Evolutionary conservation across 2,797 vertebrate genomes (phyloP).

Genomic region (Cossypha polioptera): DNA sequence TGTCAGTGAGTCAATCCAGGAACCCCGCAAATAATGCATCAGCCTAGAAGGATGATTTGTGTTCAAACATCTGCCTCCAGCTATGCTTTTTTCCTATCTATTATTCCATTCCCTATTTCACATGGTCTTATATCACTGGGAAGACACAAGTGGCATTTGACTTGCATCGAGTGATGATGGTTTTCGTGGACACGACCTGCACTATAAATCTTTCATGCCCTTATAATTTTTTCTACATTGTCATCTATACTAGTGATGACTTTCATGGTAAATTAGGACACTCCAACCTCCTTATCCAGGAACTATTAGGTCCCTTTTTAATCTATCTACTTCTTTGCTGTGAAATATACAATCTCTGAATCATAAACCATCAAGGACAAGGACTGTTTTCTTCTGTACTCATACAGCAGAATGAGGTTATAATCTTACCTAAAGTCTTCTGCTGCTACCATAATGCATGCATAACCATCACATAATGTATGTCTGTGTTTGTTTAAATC

Average conservation of each 20-base stretch:
- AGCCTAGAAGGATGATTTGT: constrained; percentile 44
- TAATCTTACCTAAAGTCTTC: background rate
- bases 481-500: background rate
- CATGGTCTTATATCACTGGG: constrained; percentile 8
- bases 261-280: constrained; percentile 17
- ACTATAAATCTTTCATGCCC: background rate
- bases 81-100: background rate
- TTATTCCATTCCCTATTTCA: constrained; percentile 18
- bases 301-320: background rate
- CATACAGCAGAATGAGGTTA: background rate
- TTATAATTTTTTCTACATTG: constrained; percentile 1
- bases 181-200: background rate
- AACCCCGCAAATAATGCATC: background rate
- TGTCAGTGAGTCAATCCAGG: constrained; percentile 6
- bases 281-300: background rate
- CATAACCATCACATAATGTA: background rate
- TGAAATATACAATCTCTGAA: background rate
- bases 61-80: constrained; percentile 26
- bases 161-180: background rate
- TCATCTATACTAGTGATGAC: background rate
- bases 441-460: background rate
- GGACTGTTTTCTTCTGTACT: background rate
- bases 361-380: background rate
- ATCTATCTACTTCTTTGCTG: background rate
- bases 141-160: constrained; percentile 54